Percentiles rank a stretch among this genome's conserved stretches.
phyloP scores from a whole-genome alignment of 1,140 invertebrate species.

The Aculops lycopersici region DNA sequence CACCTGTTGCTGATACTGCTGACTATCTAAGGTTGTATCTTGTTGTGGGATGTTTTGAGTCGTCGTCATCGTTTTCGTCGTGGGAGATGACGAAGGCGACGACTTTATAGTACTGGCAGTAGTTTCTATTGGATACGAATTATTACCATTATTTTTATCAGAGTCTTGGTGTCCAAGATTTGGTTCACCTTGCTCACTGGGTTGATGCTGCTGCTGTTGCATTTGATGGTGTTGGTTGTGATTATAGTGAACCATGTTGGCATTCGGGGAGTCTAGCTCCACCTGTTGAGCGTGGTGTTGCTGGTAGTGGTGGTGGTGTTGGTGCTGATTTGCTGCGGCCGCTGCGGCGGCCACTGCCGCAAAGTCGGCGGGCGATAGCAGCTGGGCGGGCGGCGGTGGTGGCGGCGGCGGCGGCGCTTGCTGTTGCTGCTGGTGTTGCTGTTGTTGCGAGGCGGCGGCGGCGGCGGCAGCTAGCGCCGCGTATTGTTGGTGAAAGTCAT shows the following conservation, averaged over 20 bases:
- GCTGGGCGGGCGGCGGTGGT: not conserved
- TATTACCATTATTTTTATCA: too few relatives aligned
- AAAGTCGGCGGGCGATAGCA: too few relatives aligned
- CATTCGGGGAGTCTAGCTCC: too few relatives aligned
- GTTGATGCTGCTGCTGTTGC: not conserved
- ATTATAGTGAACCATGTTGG: too few relatives aligned
- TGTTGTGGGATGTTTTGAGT: too few relatives aligned
- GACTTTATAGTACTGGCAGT: too few relatives aligned
- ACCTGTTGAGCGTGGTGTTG: not conserved
- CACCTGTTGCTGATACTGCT: not conserved
- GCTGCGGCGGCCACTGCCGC: slow-evolving; percentile 4
- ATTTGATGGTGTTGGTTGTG: too few relatives aligned
- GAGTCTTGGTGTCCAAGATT: too few relatives aligned
- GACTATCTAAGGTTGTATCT: not conserved
- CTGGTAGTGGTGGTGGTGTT: not conserved
- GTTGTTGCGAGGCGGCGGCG: slow-evolving; percentile 1
- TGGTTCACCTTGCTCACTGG: not conserved
- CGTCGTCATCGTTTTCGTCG: too few relatives aligned
- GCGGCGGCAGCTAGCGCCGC: not conserved
- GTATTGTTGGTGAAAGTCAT: not conserved
- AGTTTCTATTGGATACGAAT: too few relatives aligned
- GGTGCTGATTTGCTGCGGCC: not conserved
- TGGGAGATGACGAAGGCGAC: too few relatives aligned
- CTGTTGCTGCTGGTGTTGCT: slow-evolving; percentile 1
- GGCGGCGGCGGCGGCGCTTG: not conserved